Evolutionary conservation across 1,140 invertebrate genomes (phyloP), one percentile per base, ranked within the genome.

Genomic region (Nymphalis io): DNA sequence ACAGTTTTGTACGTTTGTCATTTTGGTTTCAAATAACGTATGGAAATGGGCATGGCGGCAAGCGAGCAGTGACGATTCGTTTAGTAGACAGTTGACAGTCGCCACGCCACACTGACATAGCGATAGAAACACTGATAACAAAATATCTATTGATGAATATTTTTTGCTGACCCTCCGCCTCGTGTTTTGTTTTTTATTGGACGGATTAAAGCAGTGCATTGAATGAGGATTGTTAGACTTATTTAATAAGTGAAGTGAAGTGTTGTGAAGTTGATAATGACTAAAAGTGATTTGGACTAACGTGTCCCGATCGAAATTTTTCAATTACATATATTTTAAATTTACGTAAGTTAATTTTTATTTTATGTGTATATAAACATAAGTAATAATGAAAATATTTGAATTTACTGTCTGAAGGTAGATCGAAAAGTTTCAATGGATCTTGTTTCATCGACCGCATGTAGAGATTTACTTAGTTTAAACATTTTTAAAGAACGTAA

Each of bases 51-150:
- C 89, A 91, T 90, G 89, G 89, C 89, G 89, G 86, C 83, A 82
- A 85, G 80, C 81, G 77, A 85, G 78, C 87, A 85, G 85, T 88
- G 89, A 89, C 88, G 88, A 90, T 85, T 89, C 88, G 86, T 89
- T 90, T 91, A 91, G 89, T 90, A 90, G 89, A 90, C 88, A 91
- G 81, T 91, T 91, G 89, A 91, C 89, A 90, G 89, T 91, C 89
- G 83, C 86, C 87, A 89, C 89, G 88, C 88, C 84, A 88, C 82
- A 89, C 82, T 90, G 89, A 88, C 87, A 91, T 90, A 90, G 84
- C 87, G 85, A 91, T 88, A 89, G 85, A 81, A 86, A 80, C 71
- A 84, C 87, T 89, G 87, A 89, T 91, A 91, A 89, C 80, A 88
- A 82, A 83, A 79, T 83, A 83, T 86, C 84, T 90, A 91, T 87